Base-by-base conservation (phyloP, 1,140 invertebrate species). In the Trichonephila clavipes region DNA sequence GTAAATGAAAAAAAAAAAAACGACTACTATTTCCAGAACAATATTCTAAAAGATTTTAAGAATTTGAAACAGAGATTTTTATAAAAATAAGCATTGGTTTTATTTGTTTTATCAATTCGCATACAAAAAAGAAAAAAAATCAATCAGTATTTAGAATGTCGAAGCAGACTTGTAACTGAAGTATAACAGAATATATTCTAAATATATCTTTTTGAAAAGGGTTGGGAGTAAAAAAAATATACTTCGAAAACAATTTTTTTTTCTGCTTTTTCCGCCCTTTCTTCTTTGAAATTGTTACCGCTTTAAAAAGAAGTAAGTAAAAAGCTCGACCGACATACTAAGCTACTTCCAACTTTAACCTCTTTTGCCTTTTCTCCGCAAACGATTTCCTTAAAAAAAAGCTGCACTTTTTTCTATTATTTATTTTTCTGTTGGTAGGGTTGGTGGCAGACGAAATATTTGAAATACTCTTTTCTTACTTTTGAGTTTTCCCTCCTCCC, bases 331-430 rank as follows among this genome's bases (percentile, higher is more conserved):
- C 3, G 4, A 18, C 69, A 5, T 24, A 14, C 28, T 16, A 14
- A 72, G 24, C 14, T 34, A 72, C 69, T 72, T 14, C 28, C 24
- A 16, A 72, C 28, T 18, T 72, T 72, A 72, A 72, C 69, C 69
- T 72, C n/a, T 72, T 72, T 72, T 72, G 69, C 28, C 69, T 72
- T 72, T 72, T 72, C 69, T 72, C 69, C 28, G 24, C 69, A 72
- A 24, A 72, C 69, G 69, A 72, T 72, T 72, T 72, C n/a, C 69
- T 83, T n/a, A 19, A 83, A 83, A 83, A 83, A 40, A 83, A 44
- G 7, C 4, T 40, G n/a, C 40, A 83, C 81, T 21, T 28, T 72
- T 72, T 2, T 64, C 10, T 14, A 0, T 19, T 40, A n/a, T 21
- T 24, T 51, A 51, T 83, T 19, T 51, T 83, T 24, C n/a, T 51